A percentile compares a stretch with the other conserved stretches of the same genome.
Evolutionary conservation across 2,888 invertebrate genomes (phyloP).

Genomic region (Chaetogeoica ovagalla): DNA sequence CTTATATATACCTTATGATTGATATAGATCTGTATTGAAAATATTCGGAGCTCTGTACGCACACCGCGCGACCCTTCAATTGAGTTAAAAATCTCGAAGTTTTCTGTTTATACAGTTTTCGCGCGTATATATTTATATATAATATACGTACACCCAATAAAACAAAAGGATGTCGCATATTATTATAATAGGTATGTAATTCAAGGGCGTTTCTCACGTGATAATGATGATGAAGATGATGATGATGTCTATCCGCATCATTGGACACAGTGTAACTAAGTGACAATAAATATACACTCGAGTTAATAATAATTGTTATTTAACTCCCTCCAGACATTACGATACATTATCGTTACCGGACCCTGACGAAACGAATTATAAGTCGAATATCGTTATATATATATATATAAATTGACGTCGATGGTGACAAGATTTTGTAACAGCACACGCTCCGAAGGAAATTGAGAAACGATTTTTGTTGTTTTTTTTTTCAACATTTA

Average conservation of each 20-base stretch:
- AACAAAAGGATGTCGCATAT: constrained; percentile 12
- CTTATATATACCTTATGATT: too few species aligned
- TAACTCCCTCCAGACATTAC: background rate
- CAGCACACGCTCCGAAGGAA: background rate
- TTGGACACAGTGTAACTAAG: constrained; percentile 22
- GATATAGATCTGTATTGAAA: background rate
- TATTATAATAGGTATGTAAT: background rate
- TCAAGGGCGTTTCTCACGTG: constrained; percentile 41
- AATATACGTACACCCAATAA: too few species aligned
- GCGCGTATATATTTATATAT: too few species aligned
- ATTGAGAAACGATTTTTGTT: constrained; percentile 23
- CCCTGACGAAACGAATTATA: constrained; percentile 29
- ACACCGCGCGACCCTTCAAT: background rate
- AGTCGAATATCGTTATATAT: background rate
- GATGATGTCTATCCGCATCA: constrained; percentile 30
- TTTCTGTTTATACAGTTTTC: constrained; percentile 23
- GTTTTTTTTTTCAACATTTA: constrained; percentile 16
- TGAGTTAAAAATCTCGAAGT: constrained; percentile 35
- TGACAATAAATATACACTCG: constrained; percentile 13
- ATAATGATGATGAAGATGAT: too few species aligned
- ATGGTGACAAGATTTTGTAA: background rate
- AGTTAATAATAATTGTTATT: constrained; percentile 22
- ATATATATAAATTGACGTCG: background rate
- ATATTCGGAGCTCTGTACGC: background rate
- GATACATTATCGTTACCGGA: background rate